Evolutionary conservation across 2,797 vertebrate genomes (phyloP).

Genomic region (Podarcis lilfordi): DNA sequence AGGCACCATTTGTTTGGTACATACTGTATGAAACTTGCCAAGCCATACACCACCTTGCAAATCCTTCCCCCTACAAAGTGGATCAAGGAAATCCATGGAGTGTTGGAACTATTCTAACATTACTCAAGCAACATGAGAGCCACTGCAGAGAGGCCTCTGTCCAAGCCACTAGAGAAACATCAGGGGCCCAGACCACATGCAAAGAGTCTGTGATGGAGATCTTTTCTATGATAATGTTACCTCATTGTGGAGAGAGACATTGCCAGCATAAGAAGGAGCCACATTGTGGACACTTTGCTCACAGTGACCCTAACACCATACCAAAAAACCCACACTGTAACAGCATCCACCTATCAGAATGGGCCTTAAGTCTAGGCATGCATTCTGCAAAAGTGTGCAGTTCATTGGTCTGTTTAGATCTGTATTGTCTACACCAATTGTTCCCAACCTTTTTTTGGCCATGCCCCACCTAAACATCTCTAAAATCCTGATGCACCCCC

Average conservation of each 20-base stretch:
- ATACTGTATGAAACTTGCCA: not conserved
- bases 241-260: not conserved
- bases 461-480: too few relatives aligned
- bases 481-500: too few relatives aligned
- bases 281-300: not conserved
- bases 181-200: not conserved
- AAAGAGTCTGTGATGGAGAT: not conserved
- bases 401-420: too few relatives aligned
- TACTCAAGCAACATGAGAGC: not conserved
- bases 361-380: too few relatives aligned
- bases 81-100: too few relatives aligned
- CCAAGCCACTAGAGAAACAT: not conserved
- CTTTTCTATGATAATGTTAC: not conserved
- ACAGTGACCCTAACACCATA: not conserved
- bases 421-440: too few relatives aligned
- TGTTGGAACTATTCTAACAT: not conserved
- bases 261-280: not conserved
- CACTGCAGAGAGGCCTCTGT: not conserved
- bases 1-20: not conserved
- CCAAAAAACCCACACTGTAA: not conserved
- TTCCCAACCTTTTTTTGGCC: too few relatives aligned
- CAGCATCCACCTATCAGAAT: too few relatives aligned
- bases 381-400: not conserved
- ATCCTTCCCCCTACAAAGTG: not conserved
- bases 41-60: not conserved